phyloP scores from a whole-genome alignment of 2,113 vertebrate genomes.

The Aramus guarauna region DNA sequence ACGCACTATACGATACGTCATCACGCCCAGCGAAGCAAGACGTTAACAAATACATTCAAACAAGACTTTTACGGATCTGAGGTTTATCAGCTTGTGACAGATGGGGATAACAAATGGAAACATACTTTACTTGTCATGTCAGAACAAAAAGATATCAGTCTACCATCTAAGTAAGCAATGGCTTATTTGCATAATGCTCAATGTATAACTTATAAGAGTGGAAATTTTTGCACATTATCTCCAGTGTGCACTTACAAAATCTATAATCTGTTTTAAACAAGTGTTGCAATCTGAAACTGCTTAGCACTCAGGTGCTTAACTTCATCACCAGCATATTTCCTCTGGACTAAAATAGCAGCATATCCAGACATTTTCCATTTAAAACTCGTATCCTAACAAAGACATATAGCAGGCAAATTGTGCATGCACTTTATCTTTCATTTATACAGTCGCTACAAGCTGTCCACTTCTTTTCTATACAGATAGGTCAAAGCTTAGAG shows the following conservation, averaged over 20 bases:
- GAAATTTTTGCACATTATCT: neutral
- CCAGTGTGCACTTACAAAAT: neutral
- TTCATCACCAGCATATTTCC: neutral
- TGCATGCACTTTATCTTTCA: neutral
- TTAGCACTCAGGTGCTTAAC: neutral
- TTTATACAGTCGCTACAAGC: neutral
- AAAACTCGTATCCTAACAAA: neutral
- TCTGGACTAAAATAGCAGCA: neutral
- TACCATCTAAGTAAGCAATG: neutral
- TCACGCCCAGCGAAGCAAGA: neutral
- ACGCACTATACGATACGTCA: neutral
- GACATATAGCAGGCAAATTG: neutral
- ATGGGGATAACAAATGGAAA: slow-evolving; percentile 25
- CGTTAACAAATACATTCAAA: neutral
- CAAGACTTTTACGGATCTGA: neutral
- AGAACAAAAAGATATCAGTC: slow-evolving; percentile 44
- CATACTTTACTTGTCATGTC: neutral
- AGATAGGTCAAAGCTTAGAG: neutral
- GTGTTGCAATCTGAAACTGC: neutral
- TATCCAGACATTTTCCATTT: neutral
- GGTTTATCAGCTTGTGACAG: slow-evolving; percentile 41
- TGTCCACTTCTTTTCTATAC: neutral
- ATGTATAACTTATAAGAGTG: neutral
- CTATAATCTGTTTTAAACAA: neutral
- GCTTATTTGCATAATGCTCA: slow-evolving; percentile 5